Evolutionary conservation across 2,797 vertebrate species (phyloP).

Genomic region (Enteromius paludinosus): DNA sequence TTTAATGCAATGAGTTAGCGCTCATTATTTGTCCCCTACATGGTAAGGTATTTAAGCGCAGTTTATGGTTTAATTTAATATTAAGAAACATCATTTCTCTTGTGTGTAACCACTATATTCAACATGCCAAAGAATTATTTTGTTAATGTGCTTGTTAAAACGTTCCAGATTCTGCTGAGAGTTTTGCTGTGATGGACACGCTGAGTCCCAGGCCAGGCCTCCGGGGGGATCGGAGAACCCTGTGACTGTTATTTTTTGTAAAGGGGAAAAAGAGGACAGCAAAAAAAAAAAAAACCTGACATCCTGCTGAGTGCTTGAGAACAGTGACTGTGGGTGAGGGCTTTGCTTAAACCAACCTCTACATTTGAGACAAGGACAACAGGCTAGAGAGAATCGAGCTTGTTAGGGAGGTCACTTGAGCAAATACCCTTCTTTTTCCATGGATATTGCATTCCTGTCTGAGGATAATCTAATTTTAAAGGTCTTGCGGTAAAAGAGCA

Average conservation of each 20-base stretch:
- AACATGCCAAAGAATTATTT: neutral
- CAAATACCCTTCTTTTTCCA: constrained; percentile 27
- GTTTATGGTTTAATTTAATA: neutral
- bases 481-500: constrained; percentile 57
- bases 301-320: constrained; percentile 41
- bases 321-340: neutral
- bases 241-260: constrained; percentile 66
- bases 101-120: neutral
- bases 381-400: constrained; percentile 43
- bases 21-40: neutral
- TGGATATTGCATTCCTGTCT: constrained; percentile 37
- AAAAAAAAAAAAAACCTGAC: constrained; percentile 43
- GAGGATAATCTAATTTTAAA: constrained; percentile 54
- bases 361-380: constrained; percentile 18
- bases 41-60: neutral
- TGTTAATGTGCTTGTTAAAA: constrained; percentile 11
- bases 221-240: constrained; percentile 57
- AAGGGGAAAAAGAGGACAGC: constrained; percentile 23
- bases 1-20: too few relatives aligned
- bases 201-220: constrained; percentile 64
- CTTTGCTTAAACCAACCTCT: constrained; percentile 48
- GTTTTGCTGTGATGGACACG: constrained; percentile 63
- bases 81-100: neutral
- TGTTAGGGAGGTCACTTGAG: constrained; percentile 45
- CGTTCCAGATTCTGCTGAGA: constrained; percentile 66